Evolutionary conservation across 1,140 invertebrate genomes (phyloP).

Genomic region (Periplaneta americana): DNA sequence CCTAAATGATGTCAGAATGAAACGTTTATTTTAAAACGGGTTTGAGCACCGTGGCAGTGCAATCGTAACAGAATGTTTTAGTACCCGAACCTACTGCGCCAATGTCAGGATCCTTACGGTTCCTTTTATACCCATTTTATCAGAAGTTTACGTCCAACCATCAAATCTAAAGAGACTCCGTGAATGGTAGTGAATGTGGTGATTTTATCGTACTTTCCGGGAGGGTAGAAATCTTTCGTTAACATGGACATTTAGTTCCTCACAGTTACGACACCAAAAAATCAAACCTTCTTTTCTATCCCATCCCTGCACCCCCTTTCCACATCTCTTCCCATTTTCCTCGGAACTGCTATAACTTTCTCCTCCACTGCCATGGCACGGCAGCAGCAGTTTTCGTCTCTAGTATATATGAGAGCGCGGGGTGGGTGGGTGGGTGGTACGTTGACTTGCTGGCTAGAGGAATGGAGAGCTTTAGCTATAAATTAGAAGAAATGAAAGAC

Average conservation of each 20-base stretch:
- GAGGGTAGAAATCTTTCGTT: not conserved
- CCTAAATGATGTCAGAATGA: too few relatives aligned
- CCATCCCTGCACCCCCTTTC: too few relatives aligned
- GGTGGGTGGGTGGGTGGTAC: not conserved
- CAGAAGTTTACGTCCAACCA: not conserved
- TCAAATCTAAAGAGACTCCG: not conserved
- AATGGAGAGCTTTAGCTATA: slow-evolving; percentile 2
- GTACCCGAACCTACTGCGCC: not conserved
- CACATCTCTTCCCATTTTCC: not conserved
- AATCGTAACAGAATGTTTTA: not conserved
- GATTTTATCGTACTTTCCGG: not conserved
- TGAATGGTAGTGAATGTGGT: not conserved
- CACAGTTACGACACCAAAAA: not conserved
- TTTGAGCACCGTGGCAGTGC: too few relatives aligned
- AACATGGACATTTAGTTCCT: not conserved
- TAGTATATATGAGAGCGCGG: not conserved
- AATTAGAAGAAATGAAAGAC: slow-evolving; percentile 15
- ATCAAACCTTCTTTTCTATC: not conserved
- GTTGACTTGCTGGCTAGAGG: not conserved
- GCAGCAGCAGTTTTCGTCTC: not conserved
- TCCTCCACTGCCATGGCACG: not conserved
- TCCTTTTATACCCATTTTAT: not conserved
- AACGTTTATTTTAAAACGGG: too few relatives aligned
- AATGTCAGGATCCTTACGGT: not conserved
- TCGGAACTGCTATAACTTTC: not conserved